Evolutionary conservation across 2,797 vertebrate species (phyloP), one percentile per base, ranked within the genome.

Genomic region (Chloroceryle inda): DNA sequence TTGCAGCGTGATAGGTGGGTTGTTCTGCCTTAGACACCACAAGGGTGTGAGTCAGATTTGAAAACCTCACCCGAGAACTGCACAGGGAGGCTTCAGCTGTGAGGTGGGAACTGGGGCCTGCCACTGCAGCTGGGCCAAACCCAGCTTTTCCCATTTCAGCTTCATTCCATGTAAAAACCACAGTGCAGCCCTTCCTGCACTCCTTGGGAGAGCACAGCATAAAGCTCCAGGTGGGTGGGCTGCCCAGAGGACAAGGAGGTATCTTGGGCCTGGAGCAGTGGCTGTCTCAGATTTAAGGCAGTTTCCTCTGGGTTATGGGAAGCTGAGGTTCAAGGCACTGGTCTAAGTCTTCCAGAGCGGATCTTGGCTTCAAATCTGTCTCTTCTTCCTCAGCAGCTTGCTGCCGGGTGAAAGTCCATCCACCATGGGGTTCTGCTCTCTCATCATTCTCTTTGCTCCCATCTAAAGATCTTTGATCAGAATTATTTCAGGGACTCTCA

Each of bases 221-320:
- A 44, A 59, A 74, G 27, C 81, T 92, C 50, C 73, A 73, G 64
- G 44, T 91, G 92, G 79, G 94, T 92, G 90, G 94, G 93, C 92
- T 96, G 50, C 27, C 56, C 42, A 31, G 66, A 88, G 72, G 38
- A 71, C 53, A 37, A 40, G 73, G 76, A 96, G 3, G 23, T n/a
- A 22, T 80, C 53, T 72, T 8, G 7, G 17, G 9, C 29, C 11
- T 56, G 37, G 40, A 58, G 21, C 58, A 59, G 56, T 12, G 31
- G 20, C 35, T 33, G 11, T 58, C 44, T 64, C 50, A 38, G n/a
- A 71, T 6, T 33, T 72, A 45, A 38, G 13, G 26, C 21, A 17
- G 45, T 78, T 92, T 68, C n/a, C 45, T 52, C 42, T 55, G 38
- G 35, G 2, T 38, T 77, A 2, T 12, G 24, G 40, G 52, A 80